Base-by-base conservation (phyloP, 2,888 invertebrate genomes). In the Platycheirus rosarum region DNA sequence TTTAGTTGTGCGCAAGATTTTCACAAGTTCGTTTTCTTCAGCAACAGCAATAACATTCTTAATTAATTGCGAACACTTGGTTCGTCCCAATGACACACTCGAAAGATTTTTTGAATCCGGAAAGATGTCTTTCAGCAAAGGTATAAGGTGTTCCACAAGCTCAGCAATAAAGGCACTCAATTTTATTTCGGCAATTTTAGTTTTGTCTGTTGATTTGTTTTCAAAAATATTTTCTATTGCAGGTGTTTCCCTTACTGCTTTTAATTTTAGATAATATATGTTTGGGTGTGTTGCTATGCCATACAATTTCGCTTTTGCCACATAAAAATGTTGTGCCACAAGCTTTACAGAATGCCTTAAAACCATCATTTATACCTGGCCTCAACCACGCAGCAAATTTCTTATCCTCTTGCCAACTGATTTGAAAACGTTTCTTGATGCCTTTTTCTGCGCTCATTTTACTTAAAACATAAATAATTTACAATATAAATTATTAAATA, bases 31-130 rank as follows among this genome's bases (percentile, higher is more conserved):
- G 18, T 16, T 35, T 8, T 46, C 32, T 23, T 48, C 63, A 2
- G 13, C 48, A 20, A 32, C 48, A 48, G 63, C 46, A 48, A 63
- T 11, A 2, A 63, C 63, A 8, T 37, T 49, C 14, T 63, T 63
- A 23, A 63, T 48, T 37, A 63, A 35, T 9, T 48, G 26, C 1
- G 37, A 9, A 23, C 63, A 48, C 48, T 63, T 37, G 35, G 35
- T 48, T 37, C 63, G 37, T 7, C 63, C 63, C 11, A 48, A 29
- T 48, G 35, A 32, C 26, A 48, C 6, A 1, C 9, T 23, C 20
- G 40, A 40, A 8, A 57, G 6, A 13, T 42, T 42, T 40, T 57
- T n/a, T n/a, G 55, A 57, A n/a, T 40, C 55, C 11, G 55, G 55
- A 23, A 57, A 23, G n/a, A 57, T 40, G 4, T 23, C 23, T n/a